Base-by-base conservation (phyloP, 2,113 vertebrate genomes). In the Tragelaphus imberbis region DNA sequence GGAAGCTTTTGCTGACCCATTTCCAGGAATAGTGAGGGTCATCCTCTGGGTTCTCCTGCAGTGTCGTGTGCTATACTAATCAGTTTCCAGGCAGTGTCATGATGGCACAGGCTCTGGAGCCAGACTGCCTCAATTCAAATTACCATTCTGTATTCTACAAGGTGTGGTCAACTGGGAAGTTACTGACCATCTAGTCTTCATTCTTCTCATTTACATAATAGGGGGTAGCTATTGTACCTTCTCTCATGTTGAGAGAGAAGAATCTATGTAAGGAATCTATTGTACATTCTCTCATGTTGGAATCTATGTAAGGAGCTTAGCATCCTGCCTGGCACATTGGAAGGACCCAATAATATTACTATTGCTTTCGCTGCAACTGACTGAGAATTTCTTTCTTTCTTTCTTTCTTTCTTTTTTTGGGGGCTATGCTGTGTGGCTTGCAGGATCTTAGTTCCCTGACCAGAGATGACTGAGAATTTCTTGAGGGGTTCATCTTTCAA, bases 1-100 rank as follows among this genome's bases (percentile, higher is more conserved):
- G 61, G 97, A 97, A 97, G 81, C 59, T 28, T 63, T 63, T 1
- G 1, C 55, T 79, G 88, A 79, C 90, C 87, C 87, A 56, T 80
- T 98, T 98, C 97, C 91, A 44, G 96, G 95, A 98, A 97, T 36
- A 91, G 28, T 44, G 23, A 71, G n/a, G 19, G 61, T 40, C 82
- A 36, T 92, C 27, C 21, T 68, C 36, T 61, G n/a, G 27, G 84
- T 27, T 87, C 30, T 40, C 56, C 49, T 30, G n/a, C 21, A 23
- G 44, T 6, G 16, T 91, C 89, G 36, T 51, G 61, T 91, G 68
- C 88, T 80, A 10, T 47, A 77, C 84, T 51, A 44, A 59, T 55
- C 56, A 36, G 82, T 87, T 97, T 98, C 96, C 91, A 80, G 97
- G 47, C 93, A 97, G 58, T 23, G 47, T 51, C 3, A 1, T 80